phyloP scores from a whole-genome alignment of 1,140 invertebrate genomes.

The Drosophila pseudoobscura region DNA sequence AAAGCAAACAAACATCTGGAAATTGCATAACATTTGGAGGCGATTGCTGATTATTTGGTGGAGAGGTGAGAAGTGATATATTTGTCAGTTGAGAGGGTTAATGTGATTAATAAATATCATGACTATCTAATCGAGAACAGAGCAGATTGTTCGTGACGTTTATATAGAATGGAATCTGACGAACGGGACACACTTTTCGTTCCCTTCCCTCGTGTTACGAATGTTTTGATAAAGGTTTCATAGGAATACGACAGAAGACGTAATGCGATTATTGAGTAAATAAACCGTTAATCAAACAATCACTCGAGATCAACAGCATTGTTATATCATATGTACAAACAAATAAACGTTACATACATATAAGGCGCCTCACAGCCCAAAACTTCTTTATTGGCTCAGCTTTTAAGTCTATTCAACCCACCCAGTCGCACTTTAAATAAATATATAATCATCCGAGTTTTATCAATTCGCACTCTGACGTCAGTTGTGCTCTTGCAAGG shows the following conservation, averaged over 20 bases:
- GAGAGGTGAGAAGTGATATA: constrained; percentile 56
- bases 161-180: constrained; percentile 3
- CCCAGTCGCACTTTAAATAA: constrained; percentile 7
- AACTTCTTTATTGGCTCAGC: constrained; percentile 32
- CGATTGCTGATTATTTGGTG: constrained; percentile 16
- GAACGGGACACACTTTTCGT: background rate
- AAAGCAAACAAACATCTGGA: constrained; percentile 41
- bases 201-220: constrained; percentile 21
- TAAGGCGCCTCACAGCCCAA: constrained; percentile 21
- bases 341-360: constrained; percentile 7
- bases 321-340: constrained; percentile 3
- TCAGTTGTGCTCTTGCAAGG: constrained; percentile 51
- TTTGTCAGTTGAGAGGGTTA: constrained; percentile 53
- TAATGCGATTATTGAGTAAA: constrained; percentile 43
- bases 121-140: constrained; percentile 65
- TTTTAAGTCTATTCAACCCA: constrained; percentile 22
- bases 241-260: constrained; percentile 17
- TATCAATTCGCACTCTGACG: constrained; percentile 46
- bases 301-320: constrained; percentile 36
- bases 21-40: constrained; percentile 60
- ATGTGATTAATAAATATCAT: constrained; percentile 74
- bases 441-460: constrained; percentile 25
- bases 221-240: constrained; percentile 21
- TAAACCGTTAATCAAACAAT: constrained; percentile 50
- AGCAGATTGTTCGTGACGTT: constrained; percentile 25